Evolutionary conservation across 2,113 vertebrate genomes (phyloP), one percentile per base, ranked within the genome.

Genomic region (Rhea pennata): DNA sequence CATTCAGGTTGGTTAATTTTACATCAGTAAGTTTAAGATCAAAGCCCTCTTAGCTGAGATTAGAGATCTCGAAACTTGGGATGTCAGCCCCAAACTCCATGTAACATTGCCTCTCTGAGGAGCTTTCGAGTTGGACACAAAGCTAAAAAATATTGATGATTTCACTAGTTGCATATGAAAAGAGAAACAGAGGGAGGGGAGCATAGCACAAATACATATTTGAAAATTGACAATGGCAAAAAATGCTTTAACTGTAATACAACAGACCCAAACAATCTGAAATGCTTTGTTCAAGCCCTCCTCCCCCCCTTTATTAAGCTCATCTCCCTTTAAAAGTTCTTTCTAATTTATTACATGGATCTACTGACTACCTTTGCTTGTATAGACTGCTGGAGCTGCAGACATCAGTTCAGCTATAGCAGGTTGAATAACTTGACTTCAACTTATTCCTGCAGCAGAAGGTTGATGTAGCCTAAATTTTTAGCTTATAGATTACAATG

Each of bases 1-100:
- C 67, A 46, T 61, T 74, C 58, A 83, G 13, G 29, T 73, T 89
- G 9, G 74, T 82, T 87, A 92, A 94, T 92, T 89, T 96, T 82
- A 82, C 81, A 84, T 85, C 74, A 94, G 64, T 73, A 31, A 39
- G 12, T 48, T 72, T 75, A 36, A 81, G 51, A 92, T 79, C 84
- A 93, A 93, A 89, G 84, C 31, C 42, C 70, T 91, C 48, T 87
- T 90, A 84, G 21, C 10, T 82, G 77, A 84, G 62, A 73, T 87
- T 87, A 91, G 26, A 89, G 80, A 59, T 71, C 48, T 15, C 73
- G 46, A 84, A 82, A 9, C 16, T 71, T 59, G 42, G 62, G 48
- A 40, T 92, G 90, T 69, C 22, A 76, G 20, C 8, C 27, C 31
- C 42, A 73, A 91, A 82, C 8, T 36, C 22, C 17, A 91, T 69